A percentile compares a stretch with the other conserved stretches of the same genome.
These are phyloP conservation scores for Crenuchus spilurus DNA, from an alignment of 2,797 vertebrate species.

Conservation along the genomic window DNA sequence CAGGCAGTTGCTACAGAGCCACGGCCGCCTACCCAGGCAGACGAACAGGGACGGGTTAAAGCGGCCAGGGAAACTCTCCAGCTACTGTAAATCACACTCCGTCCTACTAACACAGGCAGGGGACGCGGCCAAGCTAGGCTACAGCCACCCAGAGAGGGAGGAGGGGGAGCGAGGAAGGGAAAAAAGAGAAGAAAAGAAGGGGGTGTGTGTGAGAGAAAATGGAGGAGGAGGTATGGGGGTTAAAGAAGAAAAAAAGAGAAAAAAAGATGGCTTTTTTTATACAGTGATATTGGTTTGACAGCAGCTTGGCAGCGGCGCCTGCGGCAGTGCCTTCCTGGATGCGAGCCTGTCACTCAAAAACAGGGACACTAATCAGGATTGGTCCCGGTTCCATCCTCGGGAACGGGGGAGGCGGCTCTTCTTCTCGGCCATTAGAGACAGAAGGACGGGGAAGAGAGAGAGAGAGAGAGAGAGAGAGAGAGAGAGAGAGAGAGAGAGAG, in stretches of 20 bases:
- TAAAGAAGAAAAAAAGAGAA: constrained; percentile 40
- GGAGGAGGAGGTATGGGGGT: constrained; percentile 34
- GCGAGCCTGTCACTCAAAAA: constrained; percentile 78
- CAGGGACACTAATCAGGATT: constrained; percentile 80
- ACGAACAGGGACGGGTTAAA: constrained; percentile 41
- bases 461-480: constrained; percentile 25
- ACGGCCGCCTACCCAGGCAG: constrained; percentile 52
- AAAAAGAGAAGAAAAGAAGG: constrained; percentile 50
- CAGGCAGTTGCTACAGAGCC: constrained; percentile 44
- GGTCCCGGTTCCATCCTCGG: constrained; percentile 71
- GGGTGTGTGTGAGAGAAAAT: constrained; percentile 52
- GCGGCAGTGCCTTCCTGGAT: constrained; percentile 75
- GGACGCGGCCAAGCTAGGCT: constrained; percentile 66
- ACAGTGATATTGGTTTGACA: constrained; percentile 73
- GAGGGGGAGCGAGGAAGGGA: constrained; percentile 7
- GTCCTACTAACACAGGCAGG: constrained; percentile 72
- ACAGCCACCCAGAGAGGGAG: constrained; percentile 65
- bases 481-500: constrained; percentile 62
- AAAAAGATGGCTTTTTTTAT: constrained; percentile 62
- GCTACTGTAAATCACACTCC: constrained; percentile 71
- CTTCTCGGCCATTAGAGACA: constrained; percentile 69
- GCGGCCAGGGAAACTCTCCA: constrained; percentile 57
- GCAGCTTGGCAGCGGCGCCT: constrained; percentile 75
- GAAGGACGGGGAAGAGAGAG: constrained; percentile 27
- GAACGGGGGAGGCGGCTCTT: constrained; percentile 65